phyloP scores from a whole-genome alignment of 2,888 invertebrate species.

The Anaspis maculata region DNA sequence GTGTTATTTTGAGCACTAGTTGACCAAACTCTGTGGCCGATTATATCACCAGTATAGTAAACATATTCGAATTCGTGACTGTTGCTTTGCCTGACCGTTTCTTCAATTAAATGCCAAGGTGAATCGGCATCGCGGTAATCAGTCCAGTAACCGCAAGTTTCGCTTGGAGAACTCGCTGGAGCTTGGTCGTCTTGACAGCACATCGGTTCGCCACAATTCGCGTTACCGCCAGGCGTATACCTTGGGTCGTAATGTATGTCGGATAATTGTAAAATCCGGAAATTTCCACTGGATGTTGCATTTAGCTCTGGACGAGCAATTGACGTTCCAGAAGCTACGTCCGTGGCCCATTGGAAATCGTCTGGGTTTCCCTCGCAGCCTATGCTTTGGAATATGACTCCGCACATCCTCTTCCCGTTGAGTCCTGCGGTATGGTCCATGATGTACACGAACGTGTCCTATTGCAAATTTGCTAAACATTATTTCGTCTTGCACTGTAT shows the following conservation, averaged over 20 bases:
- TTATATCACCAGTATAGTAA: conserved; percentile 80
- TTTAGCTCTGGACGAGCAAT: not conserved
- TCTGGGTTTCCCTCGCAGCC: conserved; percentile 21
- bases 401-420: conserved; percentile 48
- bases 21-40: conserved; percentile 84
- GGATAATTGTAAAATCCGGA: conserved; percentile 54
- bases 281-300: not conserved
- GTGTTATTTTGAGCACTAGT: conserved; percentile 59
- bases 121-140: conserved; percentile 71
- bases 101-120: conserved; percentile 58
- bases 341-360: conserved; percentile 21
- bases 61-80: conserved; percentile 51
- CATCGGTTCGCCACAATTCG: conserved; percentile 65
- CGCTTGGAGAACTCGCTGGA: conserved; percentile 37
- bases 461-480: too few relatives aligned
- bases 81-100: conserved; percentile 44
- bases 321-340: conserved; percentile 15
- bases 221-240: conserved; percentile 59
- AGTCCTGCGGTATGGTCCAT: conserved; percentile 47
- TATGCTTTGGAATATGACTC: conserved; percentile 45
- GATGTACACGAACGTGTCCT: conserved; percentile 55
- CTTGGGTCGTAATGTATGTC: conserved; percentile 75
- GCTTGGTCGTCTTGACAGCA: conserved; percentile 66
- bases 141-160: conserved; percentile 69
- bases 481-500: too few relatives aligned